Conservation (phyloP, 2,888 invertebrate species). For the Colostygia pectinataria region DNA sequence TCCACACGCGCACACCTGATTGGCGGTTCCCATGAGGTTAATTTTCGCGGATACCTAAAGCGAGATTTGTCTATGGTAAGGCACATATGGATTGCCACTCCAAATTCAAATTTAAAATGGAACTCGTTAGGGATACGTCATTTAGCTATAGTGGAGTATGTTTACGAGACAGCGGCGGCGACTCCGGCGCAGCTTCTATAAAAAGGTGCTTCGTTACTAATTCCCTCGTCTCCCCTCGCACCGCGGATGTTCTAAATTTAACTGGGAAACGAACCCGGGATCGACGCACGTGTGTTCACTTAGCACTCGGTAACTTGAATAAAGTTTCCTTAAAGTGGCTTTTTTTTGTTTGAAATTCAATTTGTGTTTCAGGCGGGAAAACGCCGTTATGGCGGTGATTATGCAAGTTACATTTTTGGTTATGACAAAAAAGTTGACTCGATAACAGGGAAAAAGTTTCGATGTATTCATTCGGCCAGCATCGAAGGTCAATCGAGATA, state of each 20-base stretch:
- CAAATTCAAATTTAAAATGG: slow-evolving; percentile 39
- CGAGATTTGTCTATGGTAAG: slow-evolving; percentile 51
- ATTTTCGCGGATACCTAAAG: slow-evolving; percentile 72
- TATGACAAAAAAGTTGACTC: slow-evolving; percentile 50
- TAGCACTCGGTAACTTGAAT: slow-evolving; percentile 70
- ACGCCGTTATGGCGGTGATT: slow-evolving; percentile 33
- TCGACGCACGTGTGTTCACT: slow-evolving; percentile 74
- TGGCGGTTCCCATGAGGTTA: slow-evolving; percentile 80
- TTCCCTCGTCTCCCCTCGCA: slow-evolving; percentile 48
- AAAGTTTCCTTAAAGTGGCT: slow-evolving; percentile 50
- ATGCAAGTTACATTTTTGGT: slow-evolving; percentile 35
- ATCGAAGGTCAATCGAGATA: slow-evolving; percentile 77
- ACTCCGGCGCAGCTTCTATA: slow-evolving; percentile 71
- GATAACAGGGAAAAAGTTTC: slow-evolving; percentile 57
- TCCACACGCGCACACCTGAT: slow-evolving; percentile 70
- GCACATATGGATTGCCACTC: slow-evolving; percentile 33
- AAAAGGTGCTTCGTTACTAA: slow-evolving; percentile 76
- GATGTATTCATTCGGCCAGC: slow-evolving; percentile 73
- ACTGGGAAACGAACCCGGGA: slow-evolving; percentile 67
- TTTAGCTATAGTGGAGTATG: slow-evolving; percentile 39
- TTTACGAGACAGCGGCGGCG: slow-evolving; percentile 42
- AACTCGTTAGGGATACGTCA: slow-evolving; percentile 34
- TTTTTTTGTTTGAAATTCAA: slow-evolving; percentile 34
- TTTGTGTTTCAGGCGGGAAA: slow-evolving; percentile 28
- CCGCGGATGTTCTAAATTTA: slow-evolving; percentile 66